phyloP scores from a whole-genome alignment of 1,140 invertebrate species.

The Wasmannia auropunctata region DNA sequence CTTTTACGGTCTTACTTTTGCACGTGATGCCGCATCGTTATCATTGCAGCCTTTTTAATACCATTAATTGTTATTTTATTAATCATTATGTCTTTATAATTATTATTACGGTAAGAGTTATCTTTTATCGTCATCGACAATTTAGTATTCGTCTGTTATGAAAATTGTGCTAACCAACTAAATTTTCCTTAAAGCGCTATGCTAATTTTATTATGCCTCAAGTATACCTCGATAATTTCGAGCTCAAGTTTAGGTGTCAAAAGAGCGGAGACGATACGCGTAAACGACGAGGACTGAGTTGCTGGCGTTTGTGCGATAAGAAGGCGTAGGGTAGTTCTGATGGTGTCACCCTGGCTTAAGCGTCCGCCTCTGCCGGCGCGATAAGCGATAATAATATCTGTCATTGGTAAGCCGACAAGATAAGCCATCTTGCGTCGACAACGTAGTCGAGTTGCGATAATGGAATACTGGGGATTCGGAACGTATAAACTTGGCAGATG shows the following conservation, averaged over 20 bases:
- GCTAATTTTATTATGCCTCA: slow-evolving; percentile 11
- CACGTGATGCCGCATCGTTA: background rate
- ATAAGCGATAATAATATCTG: slow-evolving; percentile 79
- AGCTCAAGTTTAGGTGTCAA: background rate
- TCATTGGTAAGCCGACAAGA: slow-evolving; percentile 75
- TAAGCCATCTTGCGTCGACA: slow-evolving; percentile 63
- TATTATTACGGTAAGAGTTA: background rate
- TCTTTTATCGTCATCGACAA: background rate
- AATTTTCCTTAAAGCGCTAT: background rate
- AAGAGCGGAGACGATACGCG: background rate
- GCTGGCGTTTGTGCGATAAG: slow-evolving; percentile 67
- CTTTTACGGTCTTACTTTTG: slow-evolving; percentile 8
- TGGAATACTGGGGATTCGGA: background rate
- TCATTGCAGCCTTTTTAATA: background rate
- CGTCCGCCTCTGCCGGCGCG: slow-evolving; percentile 64
- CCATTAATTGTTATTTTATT: background rate
- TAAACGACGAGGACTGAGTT: slow-evolving; percentile 1
- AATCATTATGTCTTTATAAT: background rate
- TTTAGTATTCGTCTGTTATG: background rate
- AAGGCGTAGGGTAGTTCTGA: slow-evolving; percentile 69
- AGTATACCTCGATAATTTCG: slow-evolving; percentile 11
- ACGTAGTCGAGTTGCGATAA: background rate
- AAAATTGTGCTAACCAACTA: background rate
- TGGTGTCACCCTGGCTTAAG: slow-evolving; percentile 65
- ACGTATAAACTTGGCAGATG: background rate